phyloP scores from a whole-genome alignment of 2,113 vertebrate species.

The Bungarus multicinctus region DNA sequence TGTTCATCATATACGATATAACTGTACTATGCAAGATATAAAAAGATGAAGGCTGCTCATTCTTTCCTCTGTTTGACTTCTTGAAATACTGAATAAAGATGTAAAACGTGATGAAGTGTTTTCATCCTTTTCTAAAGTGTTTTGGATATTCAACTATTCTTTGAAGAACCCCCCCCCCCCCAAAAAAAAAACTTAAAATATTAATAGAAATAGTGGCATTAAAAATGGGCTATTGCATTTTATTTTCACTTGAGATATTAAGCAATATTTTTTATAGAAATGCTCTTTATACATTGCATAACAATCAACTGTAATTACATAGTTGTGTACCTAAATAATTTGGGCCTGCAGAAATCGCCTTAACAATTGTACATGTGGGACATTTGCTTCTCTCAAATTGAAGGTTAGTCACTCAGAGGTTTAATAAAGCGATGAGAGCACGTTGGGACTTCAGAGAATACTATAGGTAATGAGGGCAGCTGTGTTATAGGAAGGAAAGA shows the following conservation, averaged over 20 bases:
- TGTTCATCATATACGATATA: too few relatives aligned
- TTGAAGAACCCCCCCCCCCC: background rate
- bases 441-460: background rate
- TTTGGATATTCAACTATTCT: background rate
- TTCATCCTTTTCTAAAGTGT: background rate
- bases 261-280: background rate
- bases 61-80: too few relatives aligned
- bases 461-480: conserved; percentile 10
- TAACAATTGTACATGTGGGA: conserved; percentile 6
- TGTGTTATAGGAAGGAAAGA: background rate
- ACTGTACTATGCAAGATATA: too few relatives aligned
- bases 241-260: background rate
- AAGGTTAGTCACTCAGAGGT: conserved; percentile 15
- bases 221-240: background rate
- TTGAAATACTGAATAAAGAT: too few relatives aligned
- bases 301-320: background rate
- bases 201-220: background rate
- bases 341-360: background rate
- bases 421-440: background rate
- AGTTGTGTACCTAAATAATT: background rate
- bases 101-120: background rate
- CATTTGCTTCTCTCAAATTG: conserved; percentile 10
- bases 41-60: too few relatives aligned
- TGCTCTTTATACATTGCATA: background rate
- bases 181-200: background rate